Percentiles rank a stretch among this genome's conserved stretches.
These are phyloP conservation scores for Galemys pyrenaicus DNA, from an alignment of 2,113 vertebrate genomes.

Conservation along the genomic window DNA sequence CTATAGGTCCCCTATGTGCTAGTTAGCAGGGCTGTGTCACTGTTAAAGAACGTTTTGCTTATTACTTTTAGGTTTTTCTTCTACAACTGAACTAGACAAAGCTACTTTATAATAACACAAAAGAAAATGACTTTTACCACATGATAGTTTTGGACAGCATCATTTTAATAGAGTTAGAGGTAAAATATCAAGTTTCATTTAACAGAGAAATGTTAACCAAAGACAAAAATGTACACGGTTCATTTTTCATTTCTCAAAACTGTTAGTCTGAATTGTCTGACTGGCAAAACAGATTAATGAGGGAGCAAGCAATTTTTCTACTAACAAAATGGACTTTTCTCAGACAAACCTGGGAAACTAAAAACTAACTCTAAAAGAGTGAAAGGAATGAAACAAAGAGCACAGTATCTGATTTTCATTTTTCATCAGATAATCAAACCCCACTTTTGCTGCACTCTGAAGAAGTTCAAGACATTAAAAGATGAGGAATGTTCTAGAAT, in stretches of 20 bases:
- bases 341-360: conserved; percentile 25
- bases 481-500: conserved; percentile 58
- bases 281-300: conserved; percentile 27
- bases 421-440: conserved; percentile 59
- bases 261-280: conserved; percentile 43
- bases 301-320: conserved; percentile 42
- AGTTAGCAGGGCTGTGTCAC: not conserved
- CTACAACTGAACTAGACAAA: conserved; percentile 35
- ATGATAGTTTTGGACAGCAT: conserved; percentile 41
- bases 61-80: conserved; percentile 20
- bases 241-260: conserved; percentile 67
- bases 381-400: conserved; percentile 32
- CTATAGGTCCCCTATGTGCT: not conserved
- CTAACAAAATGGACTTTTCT: conserved; percentile 49
- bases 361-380: conserved; percentile 44
- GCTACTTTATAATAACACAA: conserved; percentile 1
- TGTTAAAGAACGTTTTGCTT: not conserved
- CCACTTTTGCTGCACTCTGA: not conserved
- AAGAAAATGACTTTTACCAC: not conserved
- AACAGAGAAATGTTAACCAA: conserved; percentile 56
- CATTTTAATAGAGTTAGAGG: conserved; percentile 55
- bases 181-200: conserved; percentile 63
- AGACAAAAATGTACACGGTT: conserved; percentile 36
- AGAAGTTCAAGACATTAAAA: conserved; percentile 49
- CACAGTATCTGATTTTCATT: conserved; percentile 40